These are phyloP conservation scores for Drosophila diplacantha DNA, from an alignment of 2,888 invertebrate species.

Conservation along the genomic window DNA sequence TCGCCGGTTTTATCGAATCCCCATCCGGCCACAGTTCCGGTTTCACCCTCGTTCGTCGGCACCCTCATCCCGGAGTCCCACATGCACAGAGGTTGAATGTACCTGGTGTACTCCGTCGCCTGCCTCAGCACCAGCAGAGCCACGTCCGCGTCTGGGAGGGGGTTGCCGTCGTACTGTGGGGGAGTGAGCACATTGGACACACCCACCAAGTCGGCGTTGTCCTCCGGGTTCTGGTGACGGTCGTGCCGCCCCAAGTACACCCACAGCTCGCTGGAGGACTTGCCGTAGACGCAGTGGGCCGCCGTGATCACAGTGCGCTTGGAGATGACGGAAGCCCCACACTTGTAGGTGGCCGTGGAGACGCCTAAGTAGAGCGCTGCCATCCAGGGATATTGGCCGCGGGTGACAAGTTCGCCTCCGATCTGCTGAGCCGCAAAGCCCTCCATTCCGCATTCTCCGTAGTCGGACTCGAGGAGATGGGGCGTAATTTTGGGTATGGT, in stretches of 20 bases:
- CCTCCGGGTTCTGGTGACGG: conserved; percentile 57
- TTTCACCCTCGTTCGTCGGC: conserved; percentile 71
- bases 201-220: conserved; percentile 57
- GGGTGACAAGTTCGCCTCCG: conserved; percentile 51
- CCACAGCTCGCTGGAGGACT: conserved; percentile 32
- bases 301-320: conserved; percentile 68
- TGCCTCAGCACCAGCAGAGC: conserved; percentile 48
- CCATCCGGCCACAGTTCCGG: conserved; percentile 80
- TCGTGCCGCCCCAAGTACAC: conserved; percentile 77
- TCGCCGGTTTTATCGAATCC: conserved; percentile 72
- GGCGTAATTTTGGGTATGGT: conserved; percentile 1
- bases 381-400: conserved; percentile 25
- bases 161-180: conserved; percentile 73
- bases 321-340: conserved; percentile 66
- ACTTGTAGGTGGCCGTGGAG: conserved; percentile 47
- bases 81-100: conserved; percentile 71
- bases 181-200: conserved; percentile 70
- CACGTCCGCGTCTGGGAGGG: conserved; percentile 54
- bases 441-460: conserved; percentile 60
- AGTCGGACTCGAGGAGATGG: not conserved
- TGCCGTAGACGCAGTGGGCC: conserved; percentile 75
- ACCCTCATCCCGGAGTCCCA: conserved; percentile 67
- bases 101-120: conserved; percentile 35
- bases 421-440: conserved; percentile 50
- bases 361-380: conserved; percentile 22